Conservation (phyloP, 2,888 invertebrate genomes). For the Cerastis rubricosa region DNA sequence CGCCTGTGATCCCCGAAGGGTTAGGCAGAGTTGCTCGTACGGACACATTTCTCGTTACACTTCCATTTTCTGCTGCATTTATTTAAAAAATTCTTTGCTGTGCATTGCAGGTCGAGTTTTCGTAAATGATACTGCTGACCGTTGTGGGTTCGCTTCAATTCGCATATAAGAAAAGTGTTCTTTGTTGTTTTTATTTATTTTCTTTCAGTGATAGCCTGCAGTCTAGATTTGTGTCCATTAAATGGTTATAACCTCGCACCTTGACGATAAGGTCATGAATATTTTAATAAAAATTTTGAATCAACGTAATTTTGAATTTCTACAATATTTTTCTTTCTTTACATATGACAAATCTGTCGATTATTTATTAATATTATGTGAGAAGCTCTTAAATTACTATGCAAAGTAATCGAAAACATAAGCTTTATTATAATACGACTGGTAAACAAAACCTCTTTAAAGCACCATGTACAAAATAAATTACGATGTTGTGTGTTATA, state of each 20-base stretch:
- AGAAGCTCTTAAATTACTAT: constrained; percentile 4
- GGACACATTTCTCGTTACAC: neutral
- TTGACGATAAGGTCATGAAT: no score
- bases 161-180: neutral
- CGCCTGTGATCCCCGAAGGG: neutral
- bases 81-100: neutral
- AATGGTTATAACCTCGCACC: no score
- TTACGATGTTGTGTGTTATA: neutral
- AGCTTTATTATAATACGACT: constrained; percentile 1
- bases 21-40: neutral
- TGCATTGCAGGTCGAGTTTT: neutral
- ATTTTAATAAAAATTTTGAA: neutral
- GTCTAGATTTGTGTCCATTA: neutral
- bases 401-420: neutral
- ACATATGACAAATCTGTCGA: neutral
- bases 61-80: constrained; percentile 3
- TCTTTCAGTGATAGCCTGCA: neutral
- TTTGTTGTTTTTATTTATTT: neutral
- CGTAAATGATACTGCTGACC: neutral
- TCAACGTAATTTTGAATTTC: no score
- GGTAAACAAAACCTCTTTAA: constrained; percentile 2
- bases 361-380: constrained; percentile 13
- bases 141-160: neutral
- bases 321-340: no score
- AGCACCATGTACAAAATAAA: constrained; percentile 9